Conservation (phyloP, 2,113 vertebrate species). For the Odontesthes bonariensis region DNA sequence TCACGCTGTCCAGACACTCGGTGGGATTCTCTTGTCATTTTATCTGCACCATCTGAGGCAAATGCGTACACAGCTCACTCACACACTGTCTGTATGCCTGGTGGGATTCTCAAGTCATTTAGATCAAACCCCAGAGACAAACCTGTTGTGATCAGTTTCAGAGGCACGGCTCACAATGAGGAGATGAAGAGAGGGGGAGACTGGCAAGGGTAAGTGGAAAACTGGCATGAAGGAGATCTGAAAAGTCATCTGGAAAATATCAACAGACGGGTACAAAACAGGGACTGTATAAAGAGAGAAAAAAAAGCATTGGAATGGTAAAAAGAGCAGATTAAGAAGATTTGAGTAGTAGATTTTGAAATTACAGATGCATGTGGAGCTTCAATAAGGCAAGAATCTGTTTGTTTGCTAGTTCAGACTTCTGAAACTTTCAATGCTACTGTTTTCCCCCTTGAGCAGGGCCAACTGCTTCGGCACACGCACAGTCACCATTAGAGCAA, state of each 20-base stretch:
- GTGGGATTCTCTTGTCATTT: constrained; percentile 58
- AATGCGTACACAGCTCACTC: constrained; percentile 14
- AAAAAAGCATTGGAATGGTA: background rate
- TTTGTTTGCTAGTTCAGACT: constrained; percentile 31
- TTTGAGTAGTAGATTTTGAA: background rate
- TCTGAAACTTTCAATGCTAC: constrained; percentile 56
- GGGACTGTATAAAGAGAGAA: background rate
- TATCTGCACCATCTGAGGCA: constrained; percentile 42
- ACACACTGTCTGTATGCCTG: constrained; percentile 10
- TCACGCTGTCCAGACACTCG: constrained; percentile 42
- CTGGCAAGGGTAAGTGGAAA: constrained; percentile 1
- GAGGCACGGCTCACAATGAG: background rate
- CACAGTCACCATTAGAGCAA: constrained; percentile 9
- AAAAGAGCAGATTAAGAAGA: background rate
- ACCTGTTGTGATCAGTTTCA: constrained; percentile 47
- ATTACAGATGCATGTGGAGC: background rate
- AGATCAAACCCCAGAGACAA: constrained; percentile 30
- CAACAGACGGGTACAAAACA: background rate
- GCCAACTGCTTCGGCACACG: constrained; percentile 15
- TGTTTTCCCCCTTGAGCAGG: constrained; percentile 46
- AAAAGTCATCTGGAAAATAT: constrained; percentile 23
- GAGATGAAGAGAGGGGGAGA: constrained; percentile 5
- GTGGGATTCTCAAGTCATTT: constrained; percentile 63
- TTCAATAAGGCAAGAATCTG: constrained; percentile 15
- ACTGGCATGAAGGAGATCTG: constrained; percentile 1